A percentile compares a stretch with the other conserved stretches of the same genome.
phyloP scores from a whole-genome alignment of 2,113 vertebrate species.

The Platichthys flesus region DNA sequence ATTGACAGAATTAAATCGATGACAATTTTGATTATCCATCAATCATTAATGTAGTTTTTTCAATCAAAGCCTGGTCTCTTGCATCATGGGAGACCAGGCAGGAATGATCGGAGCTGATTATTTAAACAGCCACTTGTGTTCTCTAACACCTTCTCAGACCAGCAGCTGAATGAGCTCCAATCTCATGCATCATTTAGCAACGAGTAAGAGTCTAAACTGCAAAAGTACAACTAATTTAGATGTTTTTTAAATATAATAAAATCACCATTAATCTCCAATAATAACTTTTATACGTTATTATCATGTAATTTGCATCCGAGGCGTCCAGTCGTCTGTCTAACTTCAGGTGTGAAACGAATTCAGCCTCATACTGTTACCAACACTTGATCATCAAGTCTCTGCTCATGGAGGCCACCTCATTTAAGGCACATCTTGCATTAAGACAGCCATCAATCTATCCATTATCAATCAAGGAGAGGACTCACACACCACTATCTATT shows the following conservation, averaged over 20 bases:
- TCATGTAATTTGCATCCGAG: neutral
- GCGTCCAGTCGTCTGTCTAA: neutral
- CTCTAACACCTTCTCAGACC: no score
- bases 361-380: neutral
- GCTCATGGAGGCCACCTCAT: constrained; percentile 66
- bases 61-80: no score
- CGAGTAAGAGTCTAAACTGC: no score
- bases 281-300: neutral
- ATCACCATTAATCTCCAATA: neutral
- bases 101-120: no score
- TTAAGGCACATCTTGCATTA: constrained; percentile 62
- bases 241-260: neutral
- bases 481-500: constrained; percentile 79
- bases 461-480: constrained; percentile 80
- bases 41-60: no score
- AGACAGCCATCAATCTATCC: constrained; percentile 78
- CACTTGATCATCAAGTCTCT: constrained; percentile 46
- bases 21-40: no score
- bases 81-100: no score
- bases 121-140: no score
- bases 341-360: neutral
- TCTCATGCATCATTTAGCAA: no score
- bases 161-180: no score
- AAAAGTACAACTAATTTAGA: no score
- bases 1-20: no score